Evolutionary conservation across 92 coral and sea anemone genomes (phyloP).

Genomic region (Zoanthus sociatus): DNA sequence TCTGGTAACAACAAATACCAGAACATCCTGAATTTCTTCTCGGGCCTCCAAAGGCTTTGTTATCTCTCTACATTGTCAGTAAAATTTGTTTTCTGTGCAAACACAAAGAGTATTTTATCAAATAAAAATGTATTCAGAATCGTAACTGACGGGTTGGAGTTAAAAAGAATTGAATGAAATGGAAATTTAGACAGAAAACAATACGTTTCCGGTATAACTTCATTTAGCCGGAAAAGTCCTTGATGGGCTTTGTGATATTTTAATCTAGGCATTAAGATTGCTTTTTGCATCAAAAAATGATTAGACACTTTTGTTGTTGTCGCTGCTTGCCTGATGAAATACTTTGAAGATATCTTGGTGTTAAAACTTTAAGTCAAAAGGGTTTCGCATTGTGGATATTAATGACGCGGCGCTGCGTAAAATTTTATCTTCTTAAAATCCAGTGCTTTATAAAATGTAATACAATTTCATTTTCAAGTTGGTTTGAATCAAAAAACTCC

Average conservation of each 20-base stretch:
- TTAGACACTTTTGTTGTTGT: background rate
- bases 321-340: background rate
- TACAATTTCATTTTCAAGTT: no score
- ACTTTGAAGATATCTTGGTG: background rate
- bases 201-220: constrained; percentile 29
- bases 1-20: background rate
- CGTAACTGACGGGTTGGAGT: constrained; percentile 9
- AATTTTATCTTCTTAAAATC: background rate
- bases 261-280: constrained; percentile 17
- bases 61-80: background rate
- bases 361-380: background rate
- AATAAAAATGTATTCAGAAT: background rate
- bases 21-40: background rate
- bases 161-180: background rate
- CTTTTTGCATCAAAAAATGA: background rate
- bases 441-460: background rate
- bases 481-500: background rate
- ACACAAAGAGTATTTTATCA: constrained; percentile 8
- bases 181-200: background rate
- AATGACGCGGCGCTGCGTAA: background rate
- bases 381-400: background rate
- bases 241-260: background rate
- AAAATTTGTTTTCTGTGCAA: background rate
- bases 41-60: background rate
- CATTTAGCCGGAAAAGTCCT: constrained; percentile 29